Evolutionary conservation across 2,888 invertebrate genomes (phyloP), one percentile per base, ranked within the genome.

Genomic region (Ceratothoa steindachneri): DNA sequence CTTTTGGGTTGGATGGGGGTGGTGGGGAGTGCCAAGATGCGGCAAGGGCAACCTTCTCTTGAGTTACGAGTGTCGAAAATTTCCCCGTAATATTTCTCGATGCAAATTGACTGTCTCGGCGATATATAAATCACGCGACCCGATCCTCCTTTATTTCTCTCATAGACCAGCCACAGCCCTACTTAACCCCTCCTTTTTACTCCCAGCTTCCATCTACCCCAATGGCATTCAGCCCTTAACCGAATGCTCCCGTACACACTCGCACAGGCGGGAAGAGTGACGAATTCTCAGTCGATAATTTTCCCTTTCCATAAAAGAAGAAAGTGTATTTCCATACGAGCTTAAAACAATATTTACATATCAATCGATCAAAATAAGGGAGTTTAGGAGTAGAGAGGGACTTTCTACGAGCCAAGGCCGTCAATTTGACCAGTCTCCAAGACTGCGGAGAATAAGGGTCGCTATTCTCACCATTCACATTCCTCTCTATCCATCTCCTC

Each of bases 111-210:
- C 22, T 24, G 60, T 22, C 60, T 60, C 27, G 22, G 22, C n/a
- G 60, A 60, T n/a, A 60, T 60, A 60, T 60, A 60, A 60, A 60
- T 60, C 60, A 60, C 19, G 60, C 24, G 60, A 60, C 60, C 60
- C 27, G 24, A 22, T 24, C 55, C 60, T 60, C 60, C 24, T 60
- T 60, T 60, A 60, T 60, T 60, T 60, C 24, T 22, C 27, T 60
- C 52, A 15, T 51, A 51, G 19, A 51, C 19, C 52, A 1, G 1
- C 52, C 52, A 15, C 52, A 15, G 19, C 60, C 2, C 19, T 1
- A 60, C n/a, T 60, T 12, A 24, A 24, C 60, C 60, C 55, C 55
- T 5, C n/a, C 2, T 41, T 41, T 15, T 41, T 41, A 5, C 41
- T 15, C 41, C 41, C 41, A 41, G 15, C 15, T 15, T 60, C 60